These are phyloP conservation scores for Daktulosphaira vitifoliae DNA, from an alignment of 1,140 invertebrate genomes.

Conservation along the genomic window DNA sequence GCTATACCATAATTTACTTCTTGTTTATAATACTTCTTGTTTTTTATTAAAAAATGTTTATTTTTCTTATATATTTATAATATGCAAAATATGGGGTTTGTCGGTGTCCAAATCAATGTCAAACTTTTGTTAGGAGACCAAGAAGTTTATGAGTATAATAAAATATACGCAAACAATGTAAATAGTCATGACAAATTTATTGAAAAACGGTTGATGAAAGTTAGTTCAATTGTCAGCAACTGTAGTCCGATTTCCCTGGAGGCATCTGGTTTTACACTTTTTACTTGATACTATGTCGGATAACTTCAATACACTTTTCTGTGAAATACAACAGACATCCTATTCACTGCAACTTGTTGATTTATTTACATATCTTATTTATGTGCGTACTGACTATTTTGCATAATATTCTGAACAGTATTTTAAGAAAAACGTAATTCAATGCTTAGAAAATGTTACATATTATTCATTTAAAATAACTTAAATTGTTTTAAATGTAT, in stretches of 20 bases:
- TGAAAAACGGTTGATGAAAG: not conserved
- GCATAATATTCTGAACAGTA: too few relatives aligned
- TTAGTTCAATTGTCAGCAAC: constrained; percentile 5
- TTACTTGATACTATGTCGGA: not conserved
- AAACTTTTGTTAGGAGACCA: not conserved
- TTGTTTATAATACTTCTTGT: too few relatives aligned
- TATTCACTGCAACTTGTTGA: constrained; percentile 17
- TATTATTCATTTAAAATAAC: not conserved
- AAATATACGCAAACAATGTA: not conserved
- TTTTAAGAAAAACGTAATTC: too few relatives aligned
- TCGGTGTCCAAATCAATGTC: constrained; percentile 16
- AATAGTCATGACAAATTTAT: constrained; percentile 12
- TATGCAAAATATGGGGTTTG: too few relatives aligned
- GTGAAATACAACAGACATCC: not conserved
- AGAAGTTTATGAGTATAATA: not conserved
- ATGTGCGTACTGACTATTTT: not conserved
- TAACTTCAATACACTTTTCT: not conserved
- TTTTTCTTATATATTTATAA: too few relatives aligned
- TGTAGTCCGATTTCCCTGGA: not conserved
- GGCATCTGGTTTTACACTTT: constrained; percentile 2
- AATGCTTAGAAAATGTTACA: not conserved
- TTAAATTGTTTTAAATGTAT: not conserved
- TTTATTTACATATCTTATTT: not conserved
- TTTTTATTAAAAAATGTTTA: too few relatives aligned
- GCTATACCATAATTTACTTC: too few relatives aligned